Base-by-base conservation (phyloP, 2,888 invertebrate species). In the Pardosa pseudoannulata region DNA sequence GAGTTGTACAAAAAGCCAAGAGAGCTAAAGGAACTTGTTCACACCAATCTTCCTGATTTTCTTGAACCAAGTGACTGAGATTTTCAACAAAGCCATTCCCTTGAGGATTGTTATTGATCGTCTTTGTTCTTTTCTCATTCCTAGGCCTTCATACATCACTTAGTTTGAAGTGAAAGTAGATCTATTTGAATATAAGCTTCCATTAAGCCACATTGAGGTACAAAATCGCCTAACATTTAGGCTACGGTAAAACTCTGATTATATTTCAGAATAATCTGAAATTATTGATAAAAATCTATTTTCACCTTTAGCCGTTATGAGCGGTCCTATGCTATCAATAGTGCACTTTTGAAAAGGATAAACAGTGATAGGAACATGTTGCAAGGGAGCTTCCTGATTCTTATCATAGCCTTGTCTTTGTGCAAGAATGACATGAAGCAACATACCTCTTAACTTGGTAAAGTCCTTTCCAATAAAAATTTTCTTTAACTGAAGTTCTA, bases 401-500 rank as follows among this genome's bases (percentile, higher is more conserved):
- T 1, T 0, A n/a, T 32, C 68, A 36, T 1, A 31, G 23, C 31
- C 75, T 89, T 9, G 36, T 68, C 16, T 68, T 19, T 39, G 88
- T 88, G 65, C 89, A 90, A 11, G 65, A 67, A 0, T 46, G n/a
- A 56, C 89, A 90, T 7, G 70, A 50, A 0, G 41, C 28, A 0
- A 89, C 81, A 64, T 86, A 89, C 11, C 75, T 65, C 16, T 19
- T 28, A 0, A 89, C 68, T n/a, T 88, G 19, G 11, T 36, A n/a
- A n/a, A n/a, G n/a, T n/a, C n/a, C n/a, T n/a, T n/a, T n/a, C n/a
- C n/a, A n/a, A n/a, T n/a, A n/a, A n/a, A n/a, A n/a, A n/a, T n/a
- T n/a, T n/a, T n/a, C n/a, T n/a, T n/a, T n/a, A n/a, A n/a, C n/a
- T n/a, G n/a, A n/a, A n/a, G n/a, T n/a, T n/a, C n/a, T n/a, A n/a